phyloP scores from a whole-genome alignment of 2,113 vertebrate genomes.

The Petromus typicus region DNA sequence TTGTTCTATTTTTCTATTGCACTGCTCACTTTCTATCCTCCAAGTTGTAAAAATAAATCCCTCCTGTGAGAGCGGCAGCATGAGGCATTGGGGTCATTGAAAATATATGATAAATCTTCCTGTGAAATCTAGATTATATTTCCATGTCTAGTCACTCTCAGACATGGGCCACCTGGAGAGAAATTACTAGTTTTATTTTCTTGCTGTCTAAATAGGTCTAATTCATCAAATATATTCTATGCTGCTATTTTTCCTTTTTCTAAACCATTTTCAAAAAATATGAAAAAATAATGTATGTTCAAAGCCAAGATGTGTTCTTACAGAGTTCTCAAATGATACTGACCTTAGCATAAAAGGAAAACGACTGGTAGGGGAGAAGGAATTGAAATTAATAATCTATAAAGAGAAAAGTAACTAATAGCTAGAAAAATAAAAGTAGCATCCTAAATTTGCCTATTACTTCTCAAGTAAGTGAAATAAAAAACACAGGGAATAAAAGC shows the following conservation, averaged over 20 bases:
- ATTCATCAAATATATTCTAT: not conserved
- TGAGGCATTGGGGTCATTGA: not conserved
- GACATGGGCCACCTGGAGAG: not conserved
- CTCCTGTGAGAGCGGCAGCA: not conserved
- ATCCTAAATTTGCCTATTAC: not conserved
- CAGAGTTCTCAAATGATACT: not conserved
- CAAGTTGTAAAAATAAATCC: not conserved
- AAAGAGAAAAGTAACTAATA: not conserved
- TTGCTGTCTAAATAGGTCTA: not conserved
- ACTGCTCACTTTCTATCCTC: not conserved
- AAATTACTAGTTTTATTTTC: conserved; percentile 28
- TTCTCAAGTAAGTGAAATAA: not conserved
- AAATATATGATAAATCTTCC: not conserved
- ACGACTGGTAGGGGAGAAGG: not conserved
- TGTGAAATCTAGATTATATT: not conserved
- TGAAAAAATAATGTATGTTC: not conserved
- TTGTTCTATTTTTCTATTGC: not conserved
- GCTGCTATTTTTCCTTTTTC: not conserved
- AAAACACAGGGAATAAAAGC: not conserved
- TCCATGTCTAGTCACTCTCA: not conserved
- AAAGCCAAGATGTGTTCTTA: not conserved
- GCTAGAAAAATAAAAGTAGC: conserved; percentile 16
- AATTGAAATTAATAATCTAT: not conserved
- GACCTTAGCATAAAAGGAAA: conserved; percentile 1
- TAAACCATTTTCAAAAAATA: not conserved